Percentiles rank a stretch among this genome's conserved stretches.
These are phyloP conservation scores for Gadus chalcogrammus DNA, from an alignment of 2,113 vertebrate genomes.

Conservation along the genomic window DNA sequence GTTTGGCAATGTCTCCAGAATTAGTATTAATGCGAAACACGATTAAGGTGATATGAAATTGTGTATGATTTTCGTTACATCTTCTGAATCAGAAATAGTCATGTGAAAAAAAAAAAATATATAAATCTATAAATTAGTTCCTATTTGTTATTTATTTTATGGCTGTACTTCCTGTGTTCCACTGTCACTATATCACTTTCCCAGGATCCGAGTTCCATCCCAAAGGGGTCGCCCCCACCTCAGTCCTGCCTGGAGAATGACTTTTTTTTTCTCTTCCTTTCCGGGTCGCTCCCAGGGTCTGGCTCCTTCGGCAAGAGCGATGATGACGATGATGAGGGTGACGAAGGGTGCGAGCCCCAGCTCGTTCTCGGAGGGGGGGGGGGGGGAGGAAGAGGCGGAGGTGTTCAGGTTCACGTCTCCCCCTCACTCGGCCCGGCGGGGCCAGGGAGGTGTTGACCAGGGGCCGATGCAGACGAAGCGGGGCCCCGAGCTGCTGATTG, in stretches of 20 bases:
- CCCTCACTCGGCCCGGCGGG: slow-evolving; percentile 77
- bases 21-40: slow-evolving; percentile 6
- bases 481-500: slow-evolving; percentile 60
- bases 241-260: slow-evolving; percentile 31
- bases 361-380: slow-evolving; percentile 55
- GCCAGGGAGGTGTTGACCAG: slow-evolving; percentile 60
- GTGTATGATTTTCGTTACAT: neutral
- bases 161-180: slow-evolving; percentile 56
- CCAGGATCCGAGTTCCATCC: no score
- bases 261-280: neutral
- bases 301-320: slow-evolving; percentile 33
- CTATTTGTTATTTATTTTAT: slow-evolving; percentile 61
- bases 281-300: slow-evolving; percentile 2
- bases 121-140: neutral
- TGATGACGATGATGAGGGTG: slow-evolving; percentile 45
- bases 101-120: no score
- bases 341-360: slow-evolving; percentile 61
- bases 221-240: slow-evolving; percentile 20
- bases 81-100: neutral
- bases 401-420: slow-evolving; percentile 84
- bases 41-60: slow-evolving; percentile 1
- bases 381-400: slow-evolving; percentile 43
- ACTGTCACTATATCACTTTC: no score
- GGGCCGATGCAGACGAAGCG: slow-evolving; percentile 48
- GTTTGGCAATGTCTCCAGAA: neutral